Evolutionary conservation across 2,888 invertebrate genomes (phyloP), one percentile per base, ranked within the genome.

Genomic region (Drosophila cracens): DNA sequence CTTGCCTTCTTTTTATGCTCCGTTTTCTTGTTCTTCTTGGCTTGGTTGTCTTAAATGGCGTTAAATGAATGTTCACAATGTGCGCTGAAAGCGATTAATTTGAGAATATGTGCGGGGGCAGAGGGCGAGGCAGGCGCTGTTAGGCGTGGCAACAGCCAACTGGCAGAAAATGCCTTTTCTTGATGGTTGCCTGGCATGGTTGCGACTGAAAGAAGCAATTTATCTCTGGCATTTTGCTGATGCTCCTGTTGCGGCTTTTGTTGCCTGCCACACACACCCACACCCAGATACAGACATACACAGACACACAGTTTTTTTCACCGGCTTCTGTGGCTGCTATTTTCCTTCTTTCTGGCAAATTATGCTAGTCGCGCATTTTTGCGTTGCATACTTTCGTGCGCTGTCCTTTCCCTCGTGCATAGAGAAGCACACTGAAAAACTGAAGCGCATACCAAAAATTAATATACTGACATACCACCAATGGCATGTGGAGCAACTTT

Each of bases 291-390:
- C 10, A 33, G 33, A 46, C 46, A 21, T 0, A 46, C 2, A 25
- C 4, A 25, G 21, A 16, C 36, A 16, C 7, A 10, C 33, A 2
- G 11, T 33, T 46, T 46, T 25, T 46, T 46, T 25, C 21, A 21
- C 27, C 16, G 18, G 16, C 36, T 38, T 27, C 54, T 46, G 34
- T 29, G 16, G 29, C 31, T 70, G 54, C 25, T 36, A 7, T 46
- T 53, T 52, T 36, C 18, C 5, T 6, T 29, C 25, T 13, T 62
- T 40, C 38, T 66, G 31, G 67, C 85, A 84, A 78, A 83, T 79
- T 84, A 87, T 83, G 80, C 85, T 83, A 67, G 78, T 83, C 79
- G 82, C 82, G 85, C 87, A 87, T 83, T 84, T 85, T 85, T 81
- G 66, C 63, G 78, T 63, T 78, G 83, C 83, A 83, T 87, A 83